Conservation (phyloP, 2,797 vertebrate species). For the Benthosema pterotum region DNA sequence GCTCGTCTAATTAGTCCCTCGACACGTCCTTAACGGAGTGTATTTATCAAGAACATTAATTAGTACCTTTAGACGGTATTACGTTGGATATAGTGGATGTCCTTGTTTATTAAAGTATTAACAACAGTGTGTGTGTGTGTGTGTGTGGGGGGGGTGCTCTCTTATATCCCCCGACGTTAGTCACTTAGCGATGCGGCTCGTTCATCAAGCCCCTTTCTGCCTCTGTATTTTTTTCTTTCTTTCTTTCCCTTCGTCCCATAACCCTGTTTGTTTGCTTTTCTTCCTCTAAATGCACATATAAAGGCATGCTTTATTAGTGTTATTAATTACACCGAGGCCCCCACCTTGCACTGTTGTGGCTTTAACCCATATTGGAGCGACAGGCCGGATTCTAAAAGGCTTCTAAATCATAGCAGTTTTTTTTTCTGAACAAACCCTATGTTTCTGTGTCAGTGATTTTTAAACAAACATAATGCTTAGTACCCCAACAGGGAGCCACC, state of each 20-base stretch:
- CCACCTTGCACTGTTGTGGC: constrained; percentile 36
- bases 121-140: too few species aligned
- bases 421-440: too few species aligned
- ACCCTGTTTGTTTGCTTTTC: constrained; percentile 63
- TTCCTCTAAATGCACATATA: constrained; percentile 63
- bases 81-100: constrained; percentile 70
- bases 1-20: constrained; percentile 85
- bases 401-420: too few species aligned
- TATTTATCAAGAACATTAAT: constrained; percentile 85
- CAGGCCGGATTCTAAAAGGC: too few species aligned
- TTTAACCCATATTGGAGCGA: too few species aligned
- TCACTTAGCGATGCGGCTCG: constrained; percentile 60
- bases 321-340: constrained; percentile 61
- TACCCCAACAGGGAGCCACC: too few species aligned
- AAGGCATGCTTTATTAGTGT: constrained; percentile 66
- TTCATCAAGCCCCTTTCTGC: constrained; percentile 63
- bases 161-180: constrained; percentile 70
- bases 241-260: constrained; percentile 40
- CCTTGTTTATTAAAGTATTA: constrained; percentile 79
- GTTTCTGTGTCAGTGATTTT: too few species aligned
- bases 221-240: constrained; percentile 48
- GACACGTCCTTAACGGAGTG: constrained; percentile 66
- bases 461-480: too few species aligned
- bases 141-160: constrained; percentile 52
- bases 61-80: constrained; percentile 75